Evolutionary conservation across 2,797 vertebrate genomes (phyloP), one percentile per base, ranked within the genome.

Genomic region (Hydrolagus colliei): DNA sequence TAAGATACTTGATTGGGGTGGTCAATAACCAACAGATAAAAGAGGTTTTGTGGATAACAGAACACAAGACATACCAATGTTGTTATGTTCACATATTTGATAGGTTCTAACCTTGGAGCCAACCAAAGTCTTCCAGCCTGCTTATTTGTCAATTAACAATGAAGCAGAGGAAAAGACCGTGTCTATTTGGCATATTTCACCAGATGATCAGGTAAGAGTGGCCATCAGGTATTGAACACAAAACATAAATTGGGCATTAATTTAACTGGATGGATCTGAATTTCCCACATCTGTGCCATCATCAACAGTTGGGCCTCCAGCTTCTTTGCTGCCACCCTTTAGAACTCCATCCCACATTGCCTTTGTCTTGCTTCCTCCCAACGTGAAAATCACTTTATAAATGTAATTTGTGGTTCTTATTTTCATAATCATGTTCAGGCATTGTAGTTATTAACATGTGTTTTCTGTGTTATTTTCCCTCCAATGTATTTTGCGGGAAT

Each of bases 71-170:
- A 68, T 9, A 12, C 27, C 27, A 27, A 27, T 27, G 27, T 84
- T 86, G 9, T 9, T n/a, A 73, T 73, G 41, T 86, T 84, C 35
- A 68, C 18, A 41, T 22, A 20, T n/a, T 4, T 71, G 63, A 16
- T 89, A 99, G 97, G 97, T 99, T 87, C 93, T 99, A 91, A 99
- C 99, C 90, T 90, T 99, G 88, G 98, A 99, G 91, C 97, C 97
- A 86, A 98, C 97, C 63, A 99, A 99, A 94, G 95, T 99, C 78
- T 99, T 98, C 90, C 98, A 97, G 86, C 97, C 98, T 7, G 98
- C 97, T 0, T 99, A 99, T 92, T 92, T 99, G 88, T 96, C 97
- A 71, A 98, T 99, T 89, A 99, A 98, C 92, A 98, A 97, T 88
- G 98, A 99, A 68, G 96, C 94, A 0, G 98, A 99, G 67, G 96